phyloP scores from a whole-genome alignment of 2,113 vertebrate genomes.

The Cyanoliseus patagonus region DNA sequence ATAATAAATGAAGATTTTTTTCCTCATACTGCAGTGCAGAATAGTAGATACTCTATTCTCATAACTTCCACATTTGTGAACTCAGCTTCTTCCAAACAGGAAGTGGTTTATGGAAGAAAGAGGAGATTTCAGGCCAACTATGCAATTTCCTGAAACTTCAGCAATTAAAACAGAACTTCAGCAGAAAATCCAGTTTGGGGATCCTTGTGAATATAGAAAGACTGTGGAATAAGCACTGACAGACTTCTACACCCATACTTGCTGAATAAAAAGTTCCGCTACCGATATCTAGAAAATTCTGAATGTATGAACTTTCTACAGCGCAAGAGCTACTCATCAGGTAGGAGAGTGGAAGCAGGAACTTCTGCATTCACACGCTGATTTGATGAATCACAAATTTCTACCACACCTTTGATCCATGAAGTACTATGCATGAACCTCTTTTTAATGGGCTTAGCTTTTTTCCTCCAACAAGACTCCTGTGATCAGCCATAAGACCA shows the following conservation, averaged over 20 bases:
- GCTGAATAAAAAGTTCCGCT: neutral
- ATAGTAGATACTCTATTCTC: neutral
- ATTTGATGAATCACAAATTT: neutral
- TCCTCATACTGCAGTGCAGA: neutral
- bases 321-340: neutral
- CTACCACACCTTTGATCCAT: neutral
- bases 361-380: neutral
- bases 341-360: neutral
- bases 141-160: slow-evolving; percentile 29
- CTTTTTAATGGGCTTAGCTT: neutral
- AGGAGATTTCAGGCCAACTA: neutral
- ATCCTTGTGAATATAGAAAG: neutral
- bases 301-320: neutral
- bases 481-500: neutral
- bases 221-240: neutral
- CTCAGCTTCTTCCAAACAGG: slow-evolving; percentile 39
- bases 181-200: neutral
- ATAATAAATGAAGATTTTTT: neutral
- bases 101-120: slow-evolving; percentile 28
- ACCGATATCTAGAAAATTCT: neutral
- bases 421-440: neutral
- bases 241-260: neutral
- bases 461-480: neutral
- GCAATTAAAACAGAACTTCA: slow-evolving; percentile 21
- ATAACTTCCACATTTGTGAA: slow-evolving; percentile 28